Evolutionary conservation across 64 coral and sea anemone genomes (phyloP).

Genomic region (Montipora foliosa): DNA sequence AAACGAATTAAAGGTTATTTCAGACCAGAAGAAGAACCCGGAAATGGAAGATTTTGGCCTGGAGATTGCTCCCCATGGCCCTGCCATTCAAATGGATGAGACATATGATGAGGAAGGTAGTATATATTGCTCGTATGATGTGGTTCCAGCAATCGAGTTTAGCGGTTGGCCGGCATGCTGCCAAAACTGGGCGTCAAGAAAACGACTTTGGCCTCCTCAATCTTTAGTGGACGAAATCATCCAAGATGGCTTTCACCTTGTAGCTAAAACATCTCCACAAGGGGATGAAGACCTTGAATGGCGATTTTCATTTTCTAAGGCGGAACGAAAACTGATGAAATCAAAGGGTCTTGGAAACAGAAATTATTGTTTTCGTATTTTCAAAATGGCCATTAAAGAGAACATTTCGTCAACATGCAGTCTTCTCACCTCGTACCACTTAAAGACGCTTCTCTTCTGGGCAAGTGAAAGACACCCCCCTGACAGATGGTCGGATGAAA

Average conservation of each 20-base stretch:
- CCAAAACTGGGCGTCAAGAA: background rate
- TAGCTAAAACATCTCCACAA: slow-evolving; percentile 50
- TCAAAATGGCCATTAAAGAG: slow-evolving; percentile 50
- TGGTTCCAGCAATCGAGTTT: slow-evolving; percentile 60
- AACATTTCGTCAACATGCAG: slow-evolving; percentile 14
- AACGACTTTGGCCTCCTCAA: slow-evolving; percentile 52
- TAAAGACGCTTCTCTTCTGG: slow-evolving; percentile 76
- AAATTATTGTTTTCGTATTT: slow-evolving; percentile 53
- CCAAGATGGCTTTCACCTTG: slow-evolving; percentile 44
- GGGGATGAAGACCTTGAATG: slow-evolving; percentile 74
- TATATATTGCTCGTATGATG: slow-evolving; percentile 3
- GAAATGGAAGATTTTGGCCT: slow-evolving; percentile 7
- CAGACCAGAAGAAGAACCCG: background rate
- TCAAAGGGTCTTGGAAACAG: slow-evolving; percentile 19
- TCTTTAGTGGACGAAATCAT: slow-evolving; percentile 20
- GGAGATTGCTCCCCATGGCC: background rate
- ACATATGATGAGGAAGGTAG: background rate
- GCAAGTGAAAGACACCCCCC: slow-evolving; percentile 31
- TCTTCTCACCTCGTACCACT: slow-evolving; percentile 46
- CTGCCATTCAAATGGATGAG: slow-evolving; percentile 37
- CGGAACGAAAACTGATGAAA: slow-evolving; percentile 58
- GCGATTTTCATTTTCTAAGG: slow-evolving; percentile 74
- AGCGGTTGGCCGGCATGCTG: slow-evolving; percentile 41
- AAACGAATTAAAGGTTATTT: background rate
- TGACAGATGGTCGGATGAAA: slow-evolving; percentile 38